Evolutionary conservation across 2,797 vertebrate genomes (phyloP).

Genomic region (Menidia menidia): DNA sequence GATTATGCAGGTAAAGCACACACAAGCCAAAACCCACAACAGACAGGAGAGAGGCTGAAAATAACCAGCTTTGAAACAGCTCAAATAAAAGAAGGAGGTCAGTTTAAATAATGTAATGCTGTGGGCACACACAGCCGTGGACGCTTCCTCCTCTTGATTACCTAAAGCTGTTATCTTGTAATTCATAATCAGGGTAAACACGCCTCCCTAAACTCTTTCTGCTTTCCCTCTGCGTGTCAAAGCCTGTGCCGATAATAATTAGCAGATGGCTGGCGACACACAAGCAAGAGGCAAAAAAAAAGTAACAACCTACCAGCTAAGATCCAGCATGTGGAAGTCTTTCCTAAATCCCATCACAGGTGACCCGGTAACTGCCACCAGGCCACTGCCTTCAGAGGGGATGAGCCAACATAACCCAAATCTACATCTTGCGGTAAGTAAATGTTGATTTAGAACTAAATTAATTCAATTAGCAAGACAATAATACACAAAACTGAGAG

Average conservation of each 20-base stretch:
- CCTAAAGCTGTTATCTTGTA: conserved; percentile 44
- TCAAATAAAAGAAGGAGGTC: not conserved
- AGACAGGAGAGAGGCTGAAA: not conserved
- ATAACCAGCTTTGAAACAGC: not conserved
- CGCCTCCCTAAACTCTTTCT: conserved; percentile 61
- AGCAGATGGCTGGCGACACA: conserved; percentile 64
- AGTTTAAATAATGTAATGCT: conserved; percentile 19
- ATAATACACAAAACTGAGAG: too few relatives aligned
- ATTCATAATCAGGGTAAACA: conserved; percentile 63
- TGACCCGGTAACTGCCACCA: not conserved
- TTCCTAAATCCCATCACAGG: not conserved
- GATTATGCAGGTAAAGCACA: not conserved
- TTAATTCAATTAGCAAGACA: too few relatives aligned
- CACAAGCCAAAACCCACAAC: not conserved
- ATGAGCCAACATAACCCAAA: too few relatives aligned
- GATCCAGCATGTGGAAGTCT: not conserved
- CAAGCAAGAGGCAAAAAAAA: not conserved
- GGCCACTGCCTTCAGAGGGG: not conserved
- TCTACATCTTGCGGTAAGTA: too few relatives aligned
- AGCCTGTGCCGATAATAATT: conserved; percentile 59
- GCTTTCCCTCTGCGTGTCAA: conserved; percentile 58
- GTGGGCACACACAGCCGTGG: conserved; percentile 25
- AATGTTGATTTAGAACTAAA: too few relatives aligned
- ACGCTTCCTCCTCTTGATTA: conserved; percentile 35
- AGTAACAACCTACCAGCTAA: not conserved